Evolutionary conservation across 1,140 invertebrate genomes (phyloP), one percentile per base, ranked within the genome.

Genomic region (Hycleus cichorii): DNA sequence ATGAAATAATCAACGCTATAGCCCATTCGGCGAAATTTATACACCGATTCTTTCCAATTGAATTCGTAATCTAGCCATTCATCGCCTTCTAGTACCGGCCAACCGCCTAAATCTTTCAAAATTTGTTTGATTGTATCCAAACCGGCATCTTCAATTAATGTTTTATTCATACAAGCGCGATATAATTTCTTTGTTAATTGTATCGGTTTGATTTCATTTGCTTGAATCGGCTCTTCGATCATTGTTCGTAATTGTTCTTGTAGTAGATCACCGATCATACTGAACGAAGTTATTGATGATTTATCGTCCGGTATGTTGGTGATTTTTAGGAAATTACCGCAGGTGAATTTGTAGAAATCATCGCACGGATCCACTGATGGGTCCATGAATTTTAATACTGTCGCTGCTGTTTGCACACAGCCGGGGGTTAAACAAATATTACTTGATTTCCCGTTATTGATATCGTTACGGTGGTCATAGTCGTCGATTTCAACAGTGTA

Each of bases 1-100:
- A 97, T 81, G 68, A 95, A 87, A 69, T 95, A 94, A 72, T 95
- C 91, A 42, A 92, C 87, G 4, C 89, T 91, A 70, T 91, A 93
- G 3, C 93, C 94, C 4, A 80, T 74, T 47, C 77, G 76, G 12
- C 88, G 79, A 75, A 91, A 93, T 53, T 82, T 87, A 75, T 89
- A 92, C 3, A 93, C 85, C 6, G 85, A 85, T 58, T 91, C 79
- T 65, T 84, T 85, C 92, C 91, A 95, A 45, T 84, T 80, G 27
- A 75, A 74, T 1, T 78, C 71, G 18, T 80, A 81, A 0, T 80
- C 78, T 54, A 87, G 79, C 93, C 93, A 96, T 0, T 64, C 64
- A 3, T 86, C 79, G 0, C 86, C 90, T 62, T 89, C 84, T 1
- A 96, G 75, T 4, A 94, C 85, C 0, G 94, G 94, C 93, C 92